A percentile compares a stretch with the other conserved stretches of the same genome.
phyloP scores from a whole-genome alignment of 2,113 vertebrate genomes.

The Sceloporus undulatus region DNA sequence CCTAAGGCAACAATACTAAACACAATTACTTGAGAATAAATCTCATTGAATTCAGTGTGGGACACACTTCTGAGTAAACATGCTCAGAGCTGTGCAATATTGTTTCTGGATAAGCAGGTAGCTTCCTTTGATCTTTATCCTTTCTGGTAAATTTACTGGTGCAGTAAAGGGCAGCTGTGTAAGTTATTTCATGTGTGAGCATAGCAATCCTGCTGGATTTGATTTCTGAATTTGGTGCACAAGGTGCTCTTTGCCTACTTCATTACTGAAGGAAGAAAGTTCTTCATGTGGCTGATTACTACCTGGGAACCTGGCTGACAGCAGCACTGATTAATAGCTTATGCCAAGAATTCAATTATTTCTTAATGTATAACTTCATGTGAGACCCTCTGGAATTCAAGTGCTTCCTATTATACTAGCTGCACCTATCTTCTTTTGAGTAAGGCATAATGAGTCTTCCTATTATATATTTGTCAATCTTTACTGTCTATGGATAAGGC shows the following conservation, averaged over 20 bases:
- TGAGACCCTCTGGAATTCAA: background rate
- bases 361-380: background rate
- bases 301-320: background rate
- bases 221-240: background rate
- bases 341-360: background rate
- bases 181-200: background rate
- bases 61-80: background rate
- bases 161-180: background rate
- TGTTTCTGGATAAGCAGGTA: background rate
- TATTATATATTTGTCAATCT: background rate
- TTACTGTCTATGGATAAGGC: background rate
- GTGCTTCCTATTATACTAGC: background rate
- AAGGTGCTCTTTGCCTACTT: background rate
- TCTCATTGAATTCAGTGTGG: background rate
- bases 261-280: background rate
- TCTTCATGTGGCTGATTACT: background rate
- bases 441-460: background rate
- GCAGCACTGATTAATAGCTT: background rate
- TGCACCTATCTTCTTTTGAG: background rate
- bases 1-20: background rate
- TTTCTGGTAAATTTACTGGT: background rate
- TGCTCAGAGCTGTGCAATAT: background rate
- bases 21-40: background rate
- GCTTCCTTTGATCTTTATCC: conserved; percentile 1
- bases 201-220: background rate